Evolutionary conservation across 2,113 vertebrate genomes (phyloP), one percentile per base, ranked within the genome.

Genomic region (Lota lota): DNA sequence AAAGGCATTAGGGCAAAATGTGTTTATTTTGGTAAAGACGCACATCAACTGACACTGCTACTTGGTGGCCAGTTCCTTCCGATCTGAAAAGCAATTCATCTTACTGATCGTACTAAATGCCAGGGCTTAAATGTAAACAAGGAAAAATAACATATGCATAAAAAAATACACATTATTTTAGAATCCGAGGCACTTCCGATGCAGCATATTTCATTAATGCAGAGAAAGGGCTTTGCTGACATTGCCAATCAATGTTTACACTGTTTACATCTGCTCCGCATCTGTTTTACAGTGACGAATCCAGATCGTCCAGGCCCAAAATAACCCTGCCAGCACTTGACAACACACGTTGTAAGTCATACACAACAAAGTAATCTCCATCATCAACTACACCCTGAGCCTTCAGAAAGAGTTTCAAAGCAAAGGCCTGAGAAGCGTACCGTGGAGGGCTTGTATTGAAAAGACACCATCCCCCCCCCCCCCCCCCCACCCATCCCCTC

Each of bases 1-100:
- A 90, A 89, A 89, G 76, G 79, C 83, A 84, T 89, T 83, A 88
- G 72, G 78, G 83, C 76, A 80, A 77, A 87, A 88, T 87, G 84
- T 90, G 90, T 89, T 89, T 89, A 81, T 88, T 90, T 90, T 87
- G 86, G 85, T 82, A 75, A 73, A 72, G 73, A 73, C 73, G 76
- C 77, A 24, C 54, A 22, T 74, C 79, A 81, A 78, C 85, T 81
- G 85, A 87, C 84, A 79, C 70, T 76, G 76, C 11, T 79, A 79
- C 77, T 73, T 74, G 74, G 74, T 68, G 71, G 72, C 66, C 50
- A 58, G 67, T 33, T 69, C 54, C 51, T 24, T 57, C 28, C 73
- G 64, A 68, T 73, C 71, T 68, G 78, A 83, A 82, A 66, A 74
- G 63, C 47, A 20, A 79, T 77, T 65, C 3, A 18, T 79, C 73